These are phyloP conservation scores for Gymnarchus niloticus DNA, from an alignment of 2,113 vertebrate species.

Conservation along the genomic window DNA sequence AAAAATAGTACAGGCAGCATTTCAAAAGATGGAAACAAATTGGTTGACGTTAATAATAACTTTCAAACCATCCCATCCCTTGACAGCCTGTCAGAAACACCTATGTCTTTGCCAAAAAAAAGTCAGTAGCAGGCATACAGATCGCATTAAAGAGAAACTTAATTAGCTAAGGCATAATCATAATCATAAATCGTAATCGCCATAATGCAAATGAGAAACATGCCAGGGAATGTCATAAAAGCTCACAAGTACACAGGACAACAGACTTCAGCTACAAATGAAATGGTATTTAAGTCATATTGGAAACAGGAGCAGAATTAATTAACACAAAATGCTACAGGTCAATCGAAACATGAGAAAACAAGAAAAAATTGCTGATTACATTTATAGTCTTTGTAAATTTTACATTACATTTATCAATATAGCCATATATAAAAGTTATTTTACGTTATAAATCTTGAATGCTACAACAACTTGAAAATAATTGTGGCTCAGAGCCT, in stretches of 20 bases:
- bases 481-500: conserved; percentile 52
- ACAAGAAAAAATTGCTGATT: neutral
- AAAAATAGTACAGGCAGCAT: neutral
- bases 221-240: neutral
- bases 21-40: neutral
- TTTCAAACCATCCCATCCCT: neutral
- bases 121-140: neutral
- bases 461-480: conserved; percentile 52
- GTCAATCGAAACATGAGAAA: neutral
- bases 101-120: neutral
- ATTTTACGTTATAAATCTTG: conserved; percentile 21
- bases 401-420: neutral
- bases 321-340: neutral
- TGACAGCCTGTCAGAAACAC: conserved; percentile 22
- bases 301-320: neutral
- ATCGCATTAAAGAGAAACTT: conserved; percentile 2
- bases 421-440: neutral
- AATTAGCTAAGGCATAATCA: neutral
- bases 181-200: neutral
- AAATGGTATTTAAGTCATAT: neutral
- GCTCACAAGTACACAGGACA: neutral
- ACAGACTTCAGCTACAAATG: neutral
- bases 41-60: conserved; percentile 18
- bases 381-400: neutral
- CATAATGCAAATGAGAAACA: conserved; percentile 9